A percentile compares a stretch with the other conserved stretches of the same genome.
Evolutionary conservation across 2,113 vertebrate genomes (phyloP).

Genomic region (Illadopsis cleaveri): DNA sequence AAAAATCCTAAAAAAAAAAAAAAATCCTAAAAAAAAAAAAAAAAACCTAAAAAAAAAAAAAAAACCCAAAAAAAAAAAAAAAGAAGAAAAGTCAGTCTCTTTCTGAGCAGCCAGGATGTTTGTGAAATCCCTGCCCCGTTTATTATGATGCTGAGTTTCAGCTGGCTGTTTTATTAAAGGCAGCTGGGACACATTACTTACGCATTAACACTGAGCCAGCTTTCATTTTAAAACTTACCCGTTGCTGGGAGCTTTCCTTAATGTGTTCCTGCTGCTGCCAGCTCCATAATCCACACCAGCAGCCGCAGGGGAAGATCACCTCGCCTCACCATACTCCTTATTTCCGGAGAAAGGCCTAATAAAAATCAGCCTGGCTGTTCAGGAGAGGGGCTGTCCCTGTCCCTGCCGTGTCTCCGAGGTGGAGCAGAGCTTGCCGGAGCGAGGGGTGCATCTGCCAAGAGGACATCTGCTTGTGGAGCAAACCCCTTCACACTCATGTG

Average conservation of each 20-base stretch:
- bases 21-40: background rate
- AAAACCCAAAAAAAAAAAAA: background rate
- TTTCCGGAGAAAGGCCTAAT: conserved; percentile 20
- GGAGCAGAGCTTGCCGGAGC: background rate
- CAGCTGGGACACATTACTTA: conserved; percentile 76
- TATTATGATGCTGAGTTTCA: conserved; percentile 70
- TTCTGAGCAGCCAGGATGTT: conserved; percentile 71
- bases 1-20: background rate
- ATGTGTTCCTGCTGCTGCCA: conserved; percentile 65
- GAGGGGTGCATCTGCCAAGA: background rate
- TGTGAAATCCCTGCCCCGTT: conserved; percentile 71
- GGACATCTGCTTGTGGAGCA: background rate
- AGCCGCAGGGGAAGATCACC: conserved; percentile 30
- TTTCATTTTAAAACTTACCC: conserved; percentile 67
- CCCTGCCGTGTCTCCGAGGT: background rate
- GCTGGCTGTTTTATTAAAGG: conserved; percentile 69
- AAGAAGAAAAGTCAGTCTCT: background rate
- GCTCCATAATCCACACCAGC: conserved; percentile 59
- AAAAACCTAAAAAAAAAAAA: background rate
- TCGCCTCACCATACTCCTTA: background rate
- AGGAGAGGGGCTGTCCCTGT: background rate
- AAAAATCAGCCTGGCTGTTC: background rate
- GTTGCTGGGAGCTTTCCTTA: conserved; percentile 54
- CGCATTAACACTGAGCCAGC: conserved; percentile 73
- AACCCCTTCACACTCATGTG: background rate